A percentile compares a stretch with the other conserved stretches of the same genome.
Evolutionary conservation across 2,113 vertebrate genomes (phyloP).

Genomic region (Atherinomorus stipes): DNA sequence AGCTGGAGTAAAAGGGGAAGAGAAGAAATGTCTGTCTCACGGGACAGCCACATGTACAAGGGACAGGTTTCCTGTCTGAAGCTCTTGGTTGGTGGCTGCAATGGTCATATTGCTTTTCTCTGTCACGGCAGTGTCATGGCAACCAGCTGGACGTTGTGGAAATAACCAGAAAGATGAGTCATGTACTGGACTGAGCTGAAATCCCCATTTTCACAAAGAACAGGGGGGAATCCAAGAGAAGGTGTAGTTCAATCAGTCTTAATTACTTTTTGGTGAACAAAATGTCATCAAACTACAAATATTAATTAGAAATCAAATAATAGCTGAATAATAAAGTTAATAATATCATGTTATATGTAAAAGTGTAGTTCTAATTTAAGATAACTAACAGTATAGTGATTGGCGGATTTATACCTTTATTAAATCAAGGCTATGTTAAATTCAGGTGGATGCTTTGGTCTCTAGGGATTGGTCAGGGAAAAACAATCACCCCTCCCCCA

Average conservation of each 20-base stretch:
- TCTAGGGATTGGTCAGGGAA: neutral
- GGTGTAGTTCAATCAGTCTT: neutral
- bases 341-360: neutral
- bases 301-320: neutral
- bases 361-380: neutral
- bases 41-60: slow-evolving; percentile 6
- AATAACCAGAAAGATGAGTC: slow-evolving; percentile 61
- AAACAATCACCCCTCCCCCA: neutral
- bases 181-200: slow-evolving; percentile 44
- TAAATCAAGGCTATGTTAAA: neutral
- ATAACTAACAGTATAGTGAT: neutral
- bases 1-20: neutral
- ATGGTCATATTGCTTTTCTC: slow-evolving; percentile 34
- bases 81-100: slow-evolving; percentile 41
- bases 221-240: slow-evolving; percentile 1
- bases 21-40: neutral
- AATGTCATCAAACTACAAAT: neutral
- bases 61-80: slow-evolving; percentile 37
- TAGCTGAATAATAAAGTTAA: neutral
- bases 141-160: slow-evolving; percentile 50
- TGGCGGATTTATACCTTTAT: too few relatives aligned
- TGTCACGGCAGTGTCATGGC: slow-evolving; percentile 69
- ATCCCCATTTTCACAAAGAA: slow-evolving; percentile 40
- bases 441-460: neutral
- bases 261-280: neutral